Conservation (phyloP, 2,888 invertebrate genomes). For the Physocephala rufipes region DNA sequence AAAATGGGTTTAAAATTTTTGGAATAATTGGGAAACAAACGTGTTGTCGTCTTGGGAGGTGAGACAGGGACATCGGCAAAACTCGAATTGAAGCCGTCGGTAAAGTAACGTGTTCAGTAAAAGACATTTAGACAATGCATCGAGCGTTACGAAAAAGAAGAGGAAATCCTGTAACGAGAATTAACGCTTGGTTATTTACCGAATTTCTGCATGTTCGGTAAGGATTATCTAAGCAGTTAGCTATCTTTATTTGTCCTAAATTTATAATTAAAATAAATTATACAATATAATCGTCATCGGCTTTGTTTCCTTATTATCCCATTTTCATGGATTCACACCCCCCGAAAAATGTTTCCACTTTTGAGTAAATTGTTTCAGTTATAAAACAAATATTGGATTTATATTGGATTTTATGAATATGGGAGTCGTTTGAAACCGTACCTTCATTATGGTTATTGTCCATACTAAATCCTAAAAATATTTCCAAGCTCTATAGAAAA, state of each 20-base stretch:
- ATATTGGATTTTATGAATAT: too few species aligned
- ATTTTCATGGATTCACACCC: too few species aligned
- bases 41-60: constrained; percentile 14
- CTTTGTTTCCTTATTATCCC: not conserved
- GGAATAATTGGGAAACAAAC: too few species aligned
- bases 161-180: not conserved
- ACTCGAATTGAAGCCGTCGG: not conserved
- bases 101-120: not conserved
- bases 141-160: not conserved
- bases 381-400: too few species aligned
- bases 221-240: too few species aligned
- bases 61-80: not conserved
- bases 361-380: too few species aligned
- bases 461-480: not conserved
- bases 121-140: too few species aligned
- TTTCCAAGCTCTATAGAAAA: not conserved
- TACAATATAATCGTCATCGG: not conserved
- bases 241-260: too few species aligned
- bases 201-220: too few species aligned
- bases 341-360: too few species aligned
- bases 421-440: too few species aligned
- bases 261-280: not conserved
- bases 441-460: not conserved
- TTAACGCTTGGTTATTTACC: too few species aligned
- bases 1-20: not conserved